Base-by-base conservation (phyloP, 2,888 invertebrate species). In the Drosophila subquinaria region DNA sequence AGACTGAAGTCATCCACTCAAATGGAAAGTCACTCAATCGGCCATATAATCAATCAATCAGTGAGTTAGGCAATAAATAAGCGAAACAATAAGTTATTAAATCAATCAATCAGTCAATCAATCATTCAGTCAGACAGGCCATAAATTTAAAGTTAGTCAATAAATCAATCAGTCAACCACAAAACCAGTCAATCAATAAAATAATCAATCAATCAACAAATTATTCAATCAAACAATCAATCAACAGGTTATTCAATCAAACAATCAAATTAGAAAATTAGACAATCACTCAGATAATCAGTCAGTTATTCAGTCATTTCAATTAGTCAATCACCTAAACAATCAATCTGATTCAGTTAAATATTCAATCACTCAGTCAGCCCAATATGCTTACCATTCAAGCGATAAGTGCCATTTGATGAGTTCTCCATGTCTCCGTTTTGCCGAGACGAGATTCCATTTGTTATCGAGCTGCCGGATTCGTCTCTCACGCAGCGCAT, bases 401-500 rank as follows among this genome's bases (percentile, higher is more conserved):
- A 4, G 11, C 52, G 62, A 48, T 62, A 68, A 11, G 73, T 67
- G 5, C 88, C 83, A 52, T 88, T 86, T 2, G 69, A 42, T 9
- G 77, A 62, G 27, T 47, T 69, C 45, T 82, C 82, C 10, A 76
- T 63, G 27, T 82, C 86, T 2, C 77, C 71, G n/a, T 80, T 82
- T 50, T 66, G 53, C 9, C 38, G 15, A 0, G 68, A 47, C 3
- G 48, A 56, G 36, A 50, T 61, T 36, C 71, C 69, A n/a, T 72
- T 73, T 8, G 73, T 36, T 40, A 30, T 65, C 56, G 78, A 35
- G 63, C 51, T 79, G 63, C 15, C 57, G 8, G 67, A 51, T 9
- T 92, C 92, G 51, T 94, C 93, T 67, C 93, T 93, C 3, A 95
- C 94, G 69, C 93, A 95, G 52, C 94, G 94, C 56, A 96, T 95